Evolutionary conservation across 23 tunicate genomes (phyloP).

Genomic region (Botrylloides violaceus): DNA sequence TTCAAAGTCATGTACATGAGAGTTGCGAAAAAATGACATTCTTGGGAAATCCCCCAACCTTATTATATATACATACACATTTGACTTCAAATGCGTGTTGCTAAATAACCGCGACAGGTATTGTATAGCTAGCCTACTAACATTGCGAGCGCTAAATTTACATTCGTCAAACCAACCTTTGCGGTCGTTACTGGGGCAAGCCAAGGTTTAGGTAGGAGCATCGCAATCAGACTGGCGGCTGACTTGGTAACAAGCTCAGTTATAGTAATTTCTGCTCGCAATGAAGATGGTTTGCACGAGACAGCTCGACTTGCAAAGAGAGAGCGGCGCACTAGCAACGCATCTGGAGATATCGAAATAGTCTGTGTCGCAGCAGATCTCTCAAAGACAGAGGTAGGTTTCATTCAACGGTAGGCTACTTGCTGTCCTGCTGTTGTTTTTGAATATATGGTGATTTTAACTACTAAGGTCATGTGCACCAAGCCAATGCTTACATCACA

Average conservation of each 20-base stretch:
- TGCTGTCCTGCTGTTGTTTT: too few species aligned
- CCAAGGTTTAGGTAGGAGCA: conserved; percentile 44
- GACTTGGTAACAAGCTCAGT: conserved; percentile 20
- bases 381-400: not conserved
- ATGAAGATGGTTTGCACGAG: conserved; percentile 12
- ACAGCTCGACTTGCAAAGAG: not conserved
- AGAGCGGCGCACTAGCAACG: not conserved
- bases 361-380: conserved; percentile 1
- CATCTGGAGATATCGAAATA: not conserved
- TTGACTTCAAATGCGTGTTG: too few species aligned
- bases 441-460: too few species aligned
- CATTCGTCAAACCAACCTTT: not conserved
- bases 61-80: too few species aligned
- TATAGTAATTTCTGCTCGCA: conserved; percentile 39
- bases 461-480: too few species aligned
- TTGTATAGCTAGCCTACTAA: too few species aligned
- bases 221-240: conserved; percentile 13
- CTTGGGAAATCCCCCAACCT: too few species aligned
- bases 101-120: too few species aligned
- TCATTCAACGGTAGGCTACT: not conserved
- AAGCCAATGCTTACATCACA: too few species aligned
- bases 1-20: too few species aligned
- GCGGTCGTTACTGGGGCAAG: conserved; percentile 69
- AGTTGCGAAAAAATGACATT: too few species aligned
- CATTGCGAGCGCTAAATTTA: too few species aligned